Conservation (phyloP, 2,888 invertebrate genomes). For the Latrodectus elegans region DNA sequence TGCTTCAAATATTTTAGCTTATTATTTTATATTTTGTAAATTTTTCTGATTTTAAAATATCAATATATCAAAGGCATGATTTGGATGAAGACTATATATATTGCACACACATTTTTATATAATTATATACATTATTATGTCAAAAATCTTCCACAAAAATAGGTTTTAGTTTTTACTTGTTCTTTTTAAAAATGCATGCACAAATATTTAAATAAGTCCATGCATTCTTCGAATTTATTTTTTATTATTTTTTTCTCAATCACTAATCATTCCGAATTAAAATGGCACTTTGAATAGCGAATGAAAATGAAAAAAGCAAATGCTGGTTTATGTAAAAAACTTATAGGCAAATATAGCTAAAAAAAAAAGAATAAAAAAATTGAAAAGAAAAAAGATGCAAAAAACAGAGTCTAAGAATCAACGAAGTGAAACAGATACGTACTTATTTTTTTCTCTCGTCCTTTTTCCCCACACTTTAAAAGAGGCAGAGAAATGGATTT, state of each 20-base stretch:
- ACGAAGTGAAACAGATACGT: slow-evolving; percentile 50
- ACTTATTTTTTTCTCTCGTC: slow-evolving; percentile 1
- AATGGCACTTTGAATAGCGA: slow-evolving; percentile 20
- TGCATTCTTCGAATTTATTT: slow-evolving; percentile 15
- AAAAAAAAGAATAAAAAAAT: slow-evolving; percentile 22
- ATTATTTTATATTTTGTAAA: too few species aligned
- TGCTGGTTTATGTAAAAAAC: slow-evolving; percentile 17
- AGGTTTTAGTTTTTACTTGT: too few species aligned
- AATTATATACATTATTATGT: too few species aligned
- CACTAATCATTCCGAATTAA: slow-evolving; percentile 48
- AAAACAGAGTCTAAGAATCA: slow-evolving; percentile 11
- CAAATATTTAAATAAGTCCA: slow-evolving; percentile 44
- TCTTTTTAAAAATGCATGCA: slow-evolving; percentile 2
- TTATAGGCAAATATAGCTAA: slow-evolving; percentile 19
- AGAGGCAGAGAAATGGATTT: slow-evolving; percentile 11
- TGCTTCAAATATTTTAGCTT: too few species aligned
- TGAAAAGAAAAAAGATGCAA: slow-evolving; percentile 13
- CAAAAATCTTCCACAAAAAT: too few species aligned
- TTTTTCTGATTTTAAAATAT: too few species aligned
- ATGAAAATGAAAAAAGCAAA: slow-evolving; percentile 30
- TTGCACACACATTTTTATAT: too few species aligned
- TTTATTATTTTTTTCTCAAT: slow-evolving; percentile 49
- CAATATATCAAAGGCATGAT: too few species aligned
- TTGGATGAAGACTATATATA: too few species aligned
- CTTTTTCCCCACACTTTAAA: slow-evolving; percentile 1